Percentiles rank a stretch among this genome's conserved stretches.
These are phyloP conservation scores for Hafferia zeledoni DNA, from an alignment of 2,797 vertebrate genomes.

Conservation along the genomic window DNA sequence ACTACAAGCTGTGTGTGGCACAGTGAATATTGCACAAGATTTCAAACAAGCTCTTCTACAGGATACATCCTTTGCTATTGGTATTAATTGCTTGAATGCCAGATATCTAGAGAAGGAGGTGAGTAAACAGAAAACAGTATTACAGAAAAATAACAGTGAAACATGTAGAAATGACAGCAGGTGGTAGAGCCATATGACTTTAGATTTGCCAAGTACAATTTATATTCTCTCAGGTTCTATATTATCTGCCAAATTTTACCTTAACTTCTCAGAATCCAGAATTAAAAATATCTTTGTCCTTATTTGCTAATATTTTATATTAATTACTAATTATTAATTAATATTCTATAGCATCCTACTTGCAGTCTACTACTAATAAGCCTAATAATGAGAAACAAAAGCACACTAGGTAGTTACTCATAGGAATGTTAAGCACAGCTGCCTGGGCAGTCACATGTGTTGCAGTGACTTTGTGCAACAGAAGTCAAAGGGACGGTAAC, in stretches of 20 bases:
- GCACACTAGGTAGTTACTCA: not conserved
- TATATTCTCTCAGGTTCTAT: not conserved
- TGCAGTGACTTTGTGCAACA: not conserved
- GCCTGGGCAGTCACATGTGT: not conserved
- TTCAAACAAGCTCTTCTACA: not conserved
- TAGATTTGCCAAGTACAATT: not conserved
- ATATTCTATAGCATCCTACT: not conserved
- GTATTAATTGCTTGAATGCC: not conserved
- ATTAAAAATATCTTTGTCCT: not conserved
- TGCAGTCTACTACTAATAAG: not conserved
- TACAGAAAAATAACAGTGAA: not conserved
- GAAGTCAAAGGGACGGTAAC: not conserved
- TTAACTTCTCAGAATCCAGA: not conserved
- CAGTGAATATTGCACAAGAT: not conserved
- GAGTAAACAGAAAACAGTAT: not conserved
- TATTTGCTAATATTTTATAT: not conserved
- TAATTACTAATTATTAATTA: not conserved
- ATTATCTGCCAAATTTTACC: not conserved
- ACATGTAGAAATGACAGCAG: not conserved
- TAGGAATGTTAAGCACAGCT: not conserved
- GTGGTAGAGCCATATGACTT: not conserved
- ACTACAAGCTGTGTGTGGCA: not conserved
- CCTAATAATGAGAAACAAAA: not conserved
- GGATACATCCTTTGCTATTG: not conserved
- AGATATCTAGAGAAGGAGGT: not conserved